These are phyloP conservation scores for Microcaecilia unicolor DNA, from an alignment of 2,797 vertebrate species.

Conservation along the genomic window DNA sequence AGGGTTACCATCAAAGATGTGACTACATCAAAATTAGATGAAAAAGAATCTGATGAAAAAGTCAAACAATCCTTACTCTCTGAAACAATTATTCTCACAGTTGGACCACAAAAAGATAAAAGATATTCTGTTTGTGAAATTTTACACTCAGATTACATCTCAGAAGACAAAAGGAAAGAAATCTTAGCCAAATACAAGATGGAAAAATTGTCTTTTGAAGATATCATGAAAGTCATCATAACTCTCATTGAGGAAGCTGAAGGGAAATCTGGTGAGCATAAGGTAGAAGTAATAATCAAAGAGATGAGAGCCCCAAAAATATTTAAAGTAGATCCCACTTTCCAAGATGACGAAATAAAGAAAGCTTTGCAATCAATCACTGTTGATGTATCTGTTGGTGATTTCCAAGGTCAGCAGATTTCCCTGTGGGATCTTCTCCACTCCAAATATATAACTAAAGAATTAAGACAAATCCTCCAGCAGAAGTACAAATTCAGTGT, in stretches of 20 bases:
- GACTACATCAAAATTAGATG: no score
- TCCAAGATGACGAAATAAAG: not conserved
- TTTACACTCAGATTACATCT: no score
- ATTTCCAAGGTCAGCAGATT: slow-evolving; percentile 46
- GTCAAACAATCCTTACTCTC: no score
- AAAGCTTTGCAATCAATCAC: slow-evolving; percentile 10
- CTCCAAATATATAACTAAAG: slow-evolving; percentile 59
- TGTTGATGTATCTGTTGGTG: slow-evolving; percentile 30
- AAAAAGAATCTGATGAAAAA: no score
- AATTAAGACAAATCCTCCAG: slow-evolving; percentile 54
- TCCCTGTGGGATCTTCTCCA: slow-evolving; percentile 72
- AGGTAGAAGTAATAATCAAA: no score
- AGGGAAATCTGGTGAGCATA: no score
- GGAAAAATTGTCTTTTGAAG: slow-evolving; percentile 12
- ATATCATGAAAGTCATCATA: slow-evolving; percentile 15
- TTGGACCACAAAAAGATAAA: no score
- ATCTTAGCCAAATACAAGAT: slow-evolving; percentile 46
- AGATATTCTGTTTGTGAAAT: no score
- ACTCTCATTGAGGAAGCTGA: slow-evolving; percentile 21
- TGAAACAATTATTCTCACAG: no score
- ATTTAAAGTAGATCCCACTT: not conserved
- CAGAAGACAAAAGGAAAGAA: no score
- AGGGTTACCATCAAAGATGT: no score
- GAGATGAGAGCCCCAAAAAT: not conserved
- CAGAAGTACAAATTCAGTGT: slow-evolving; percentile 11